These are phyloP conservation scores for Heliothis virescens DNA, from an alignment of 1,140 invertebrate genomes.

Conservation along the genomic window DNA sequence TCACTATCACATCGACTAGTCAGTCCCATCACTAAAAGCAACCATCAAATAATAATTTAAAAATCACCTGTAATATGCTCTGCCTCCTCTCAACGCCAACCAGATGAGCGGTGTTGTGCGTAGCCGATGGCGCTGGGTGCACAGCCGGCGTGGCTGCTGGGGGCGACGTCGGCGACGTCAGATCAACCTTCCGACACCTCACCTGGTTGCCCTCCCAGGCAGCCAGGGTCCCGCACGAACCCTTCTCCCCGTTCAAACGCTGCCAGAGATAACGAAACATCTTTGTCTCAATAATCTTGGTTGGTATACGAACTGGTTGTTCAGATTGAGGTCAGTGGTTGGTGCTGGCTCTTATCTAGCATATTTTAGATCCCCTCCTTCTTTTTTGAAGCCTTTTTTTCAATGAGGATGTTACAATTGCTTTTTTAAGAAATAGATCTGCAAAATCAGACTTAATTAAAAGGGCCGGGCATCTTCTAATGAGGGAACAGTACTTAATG, in stretches of 20 bases:
- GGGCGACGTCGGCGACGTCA: constrained; percentile 80
- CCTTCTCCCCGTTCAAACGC: constrained; percentile 88
- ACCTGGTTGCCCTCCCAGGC: constrained; percentile 88
- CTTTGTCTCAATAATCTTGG: constrained; percentile 54
- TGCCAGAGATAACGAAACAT: constrained; percentile 71
- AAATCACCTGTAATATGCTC: constrained; percentile 80
- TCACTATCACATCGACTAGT: too few relatives aligned
- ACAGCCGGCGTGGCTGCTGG: constrained; percentile 69
- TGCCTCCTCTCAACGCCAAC: constrained; percentile 81
- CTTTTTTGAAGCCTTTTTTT: too few relatives aligned
- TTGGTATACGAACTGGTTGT: constrained; percentile 41
- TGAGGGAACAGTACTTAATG: too few relatives aligned
- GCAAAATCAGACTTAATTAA: too few relatives aligned
- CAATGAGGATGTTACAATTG: neutral
- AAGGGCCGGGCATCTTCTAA: too few relatives aligned
- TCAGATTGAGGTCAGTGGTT: constrained; percentile 20
- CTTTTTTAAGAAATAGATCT: neutral
- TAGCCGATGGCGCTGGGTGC: constrained; percentile 68
- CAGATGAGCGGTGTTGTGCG: constrained; percentile 65
- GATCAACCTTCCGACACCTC: constrained; percentile 86
- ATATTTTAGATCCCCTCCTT: too few relatives aligned
- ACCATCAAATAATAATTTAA: neutral
- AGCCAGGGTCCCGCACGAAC: constrained; percentile 87
- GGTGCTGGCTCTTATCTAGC: neutral
- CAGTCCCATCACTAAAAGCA: too few relatives aligned